Evolutionary conservation across 1,140 invertebrate species (phyloP), one percentile per base, ranked within the genome.

Genomic region (Gonioctena quinquepunctata): DNA sequence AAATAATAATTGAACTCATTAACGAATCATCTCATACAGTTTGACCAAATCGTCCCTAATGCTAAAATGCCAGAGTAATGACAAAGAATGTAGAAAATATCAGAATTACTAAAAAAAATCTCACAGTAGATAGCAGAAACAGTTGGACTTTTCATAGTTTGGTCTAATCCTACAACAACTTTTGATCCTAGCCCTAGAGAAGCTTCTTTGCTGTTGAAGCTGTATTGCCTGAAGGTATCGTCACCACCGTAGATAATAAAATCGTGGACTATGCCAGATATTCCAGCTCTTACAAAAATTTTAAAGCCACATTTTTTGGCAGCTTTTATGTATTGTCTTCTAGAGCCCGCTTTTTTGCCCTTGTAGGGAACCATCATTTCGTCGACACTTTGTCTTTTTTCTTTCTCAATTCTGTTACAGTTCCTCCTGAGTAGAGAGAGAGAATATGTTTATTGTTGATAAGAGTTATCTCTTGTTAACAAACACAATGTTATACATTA

Each of bases 251-350:
- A 66, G 5, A 54, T 23, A 27, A 66, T 52, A 22, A 57, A 57
- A 57, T 57, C 54, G 19, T 57, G 22, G 7, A 57, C 54, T 22
- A 57, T 21, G n/a, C 54, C 54, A 19, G 54, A 57, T 18, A 66
- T 26, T 18, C 65, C 49, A 27, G 52, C 49, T 56, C 52, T 54
- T 13, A 66, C 64, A 66, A 66, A 66, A 13, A 56, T 66, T 23
- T 66, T 66, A 7, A 57, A 66, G 13, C 65, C 65, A 22, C 52
- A 66, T 66, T 66, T 66, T 56, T 66, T 66, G 7, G 65, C 28
- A 8, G 54, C 19, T 57, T 57, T 57, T 57, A 57, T 57, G n/a
- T 57, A 57, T 22, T 57, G 54, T 11, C 22, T 54, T 54, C 52
- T 42, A 42, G 33, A 42, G 11, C 33, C 33, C 8, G 33, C 33